Conservation (phyloP, 2,888 invertebrate species). For the Craniophora ligustri region DNA sequence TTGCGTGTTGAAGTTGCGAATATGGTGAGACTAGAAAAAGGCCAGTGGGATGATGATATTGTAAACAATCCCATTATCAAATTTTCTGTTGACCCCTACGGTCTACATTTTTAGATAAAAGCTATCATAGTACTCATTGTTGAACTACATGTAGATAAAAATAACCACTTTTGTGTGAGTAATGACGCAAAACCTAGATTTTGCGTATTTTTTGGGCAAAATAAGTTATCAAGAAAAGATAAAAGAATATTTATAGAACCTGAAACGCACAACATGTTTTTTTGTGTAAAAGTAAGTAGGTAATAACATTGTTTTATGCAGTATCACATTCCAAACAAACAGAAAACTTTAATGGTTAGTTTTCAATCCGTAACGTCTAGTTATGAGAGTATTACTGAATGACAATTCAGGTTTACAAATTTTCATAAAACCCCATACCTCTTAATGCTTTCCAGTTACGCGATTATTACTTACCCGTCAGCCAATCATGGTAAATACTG, state of each 20-base stretch:
- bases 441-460: too few relatives aligned
- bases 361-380: too few relatives aligned
- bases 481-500: too few relatives aligned
- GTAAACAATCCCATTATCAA: neutral
- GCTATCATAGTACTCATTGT: conserved; percentile 21
- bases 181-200: conserved; percentile 34
- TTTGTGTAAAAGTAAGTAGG: neutral
- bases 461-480: too few relatives aligned
- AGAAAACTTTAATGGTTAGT: too few relatives aligned
- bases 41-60: neutral
- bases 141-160: conserved; percentile 13
- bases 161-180: conserved; percentile 20
- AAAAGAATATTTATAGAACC: neutral
- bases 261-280: neutral
- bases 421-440: too few relatives aligned
- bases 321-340: too few relatives aligned
- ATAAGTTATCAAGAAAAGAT: conserved; percentile 8
- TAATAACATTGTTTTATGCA: neutral
- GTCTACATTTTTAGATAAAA: conserved; percentile 16
- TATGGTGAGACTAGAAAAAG: too few relatives aligned
- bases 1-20: too few relatives aligned
- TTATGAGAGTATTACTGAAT: too few relatives aligned
- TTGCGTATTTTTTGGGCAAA: conserved; percentile 5
- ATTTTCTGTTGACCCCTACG: conserved; percentile 12
- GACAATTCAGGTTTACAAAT: too few relatives aligned